Evolutionary conservation across 2,888 invertebrate species (phyloP), one percentile per base, ranked within the genome.

Genomic region (Drosophila mayaguana): DNA sequence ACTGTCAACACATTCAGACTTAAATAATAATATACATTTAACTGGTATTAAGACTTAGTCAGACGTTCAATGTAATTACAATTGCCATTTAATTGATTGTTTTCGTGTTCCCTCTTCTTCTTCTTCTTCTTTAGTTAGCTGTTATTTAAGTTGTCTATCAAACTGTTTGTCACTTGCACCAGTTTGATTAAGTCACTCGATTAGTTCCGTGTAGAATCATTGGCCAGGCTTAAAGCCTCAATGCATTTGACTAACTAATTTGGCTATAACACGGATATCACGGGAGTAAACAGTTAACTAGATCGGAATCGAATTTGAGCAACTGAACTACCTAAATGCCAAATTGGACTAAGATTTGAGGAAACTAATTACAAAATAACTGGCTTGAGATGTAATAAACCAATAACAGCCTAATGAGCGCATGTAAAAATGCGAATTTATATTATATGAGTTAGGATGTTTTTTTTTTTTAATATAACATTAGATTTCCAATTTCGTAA

Each of bases 71-170:
- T 55, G 73, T 63, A 84, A 83, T 84, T 88, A 76, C 69, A 40
- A 83, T 84, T 88, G 75, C 69, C 32, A 42, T 57, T 72, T 74
- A 83, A 88, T 77, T 80, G 83, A 56, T 62, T 63, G 57, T 56
- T 53, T 32, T 50, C 18, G 28, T n/a, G n/a, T 28, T 28, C n/a
- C 48, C 11, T 6, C 38, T 8, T 38, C 38, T 16, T 1, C 38
- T 36, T 14, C 36, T 38, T 38, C 40, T 40, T n/a, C 40, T 8
- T 40, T n/a, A n/a, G n/a, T 8, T 40, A n/a, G 40, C 8, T 18
- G 6, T 7, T 7, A 48, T 32, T 32, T 50, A 50, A 12, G 6
- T 32, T 32, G 48, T 32, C 48, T 12, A 6, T 50, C 48, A 50
- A 32, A 50, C 28, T 3, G 12, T 12, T 50, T 32, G 48, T 50